Evolutionary conservation across 2,888 invertebrate species (phyloP).

Genomic region (Deilephila porcellus): DNA sequence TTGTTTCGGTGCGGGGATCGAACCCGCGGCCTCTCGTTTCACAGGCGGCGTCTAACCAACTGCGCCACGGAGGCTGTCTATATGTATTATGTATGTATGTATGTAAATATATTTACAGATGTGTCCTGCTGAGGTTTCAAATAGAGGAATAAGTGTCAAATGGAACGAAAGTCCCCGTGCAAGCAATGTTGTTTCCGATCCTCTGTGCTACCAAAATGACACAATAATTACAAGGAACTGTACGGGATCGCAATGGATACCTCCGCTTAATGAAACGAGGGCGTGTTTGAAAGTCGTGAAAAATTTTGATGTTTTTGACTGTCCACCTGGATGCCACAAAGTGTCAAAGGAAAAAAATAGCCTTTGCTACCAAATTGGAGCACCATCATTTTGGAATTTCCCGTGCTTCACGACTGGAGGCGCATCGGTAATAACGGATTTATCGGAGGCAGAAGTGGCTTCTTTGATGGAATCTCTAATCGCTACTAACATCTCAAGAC

Average conservation of each 20-base stretch:
- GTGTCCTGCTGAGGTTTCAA: slow-evolving; percentile 65
- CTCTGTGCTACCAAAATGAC: slow-evolving; percentile 62
- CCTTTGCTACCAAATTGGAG: slow-evolving; percentile 68
- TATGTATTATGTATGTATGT: no score
- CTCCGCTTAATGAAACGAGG: slow-evolving; percentile 52
- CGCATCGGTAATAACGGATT: slow-evolving; percentile 69
- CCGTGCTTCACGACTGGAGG: slow-evolving; percentile 75
- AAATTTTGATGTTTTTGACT: slow-evolving; percentile 57
- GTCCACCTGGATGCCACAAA: slow-evolving; percentile 67
- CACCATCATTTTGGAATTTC: slow-evolving; percentile 61
- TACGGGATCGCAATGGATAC: slow-evolving; percentile 62
- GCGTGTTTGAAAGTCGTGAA: slow-evolving; percentile 61
- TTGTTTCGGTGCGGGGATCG: no score
- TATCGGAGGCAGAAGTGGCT: slow-evolving; percentile 56
- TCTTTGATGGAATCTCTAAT: slow-evolving; percentile 62
- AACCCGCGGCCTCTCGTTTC: no score
- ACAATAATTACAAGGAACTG: slow-evolving; percentile 65
- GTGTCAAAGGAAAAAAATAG: slow-evolving; percentile 60
- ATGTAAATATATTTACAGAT: slow-evolving; percentile 52
- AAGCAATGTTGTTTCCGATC: slow-evolving; percentile 62
- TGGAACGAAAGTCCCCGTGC: slow-evolving; percentile 61
- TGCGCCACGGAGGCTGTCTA: no score
- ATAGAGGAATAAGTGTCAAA: slow-evolving; percentile 60
- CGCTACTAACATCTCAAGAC: slow-evolving; percentile 52
- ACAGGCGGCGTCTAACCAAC: no score